These are phyloP conservation scores for Sturnus vulgaris DNA, from an alignment of 2,113 vertebrate species.

Conservation along the genomic window DNA sequence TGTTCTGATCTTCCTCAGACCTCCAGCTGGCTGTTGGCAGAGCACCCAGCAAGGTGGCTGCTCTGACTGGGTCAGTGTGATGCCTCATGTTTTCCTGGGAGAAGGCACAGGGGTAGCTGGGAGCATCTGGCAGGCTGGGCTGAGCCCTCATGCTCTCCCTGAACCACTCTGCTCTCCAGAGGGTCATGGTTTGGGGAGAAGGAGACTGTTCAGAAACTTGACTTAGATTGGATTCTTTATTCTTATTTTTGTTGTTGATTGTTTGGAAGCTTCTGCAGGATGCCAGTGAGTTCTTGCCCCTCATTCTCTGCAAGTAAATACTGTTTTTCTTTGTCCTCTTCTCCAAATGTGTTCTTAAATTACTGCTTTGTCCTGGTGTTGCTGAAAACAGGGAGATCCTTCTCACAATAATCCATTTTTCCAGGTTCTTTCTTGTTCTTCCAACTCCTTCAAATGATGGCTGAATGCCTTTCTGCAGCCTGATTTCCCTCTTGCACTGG, in stretches of 20 bases:
- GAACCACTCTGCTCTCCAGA: rapidly evolving
- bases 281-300: background rate
- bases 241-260: background rate
- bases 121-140: background rate
- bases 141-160: background rate
- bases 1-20: background rate
- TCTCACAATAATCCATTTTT: background rate
- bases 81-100: background rate
- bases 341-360: background rate
- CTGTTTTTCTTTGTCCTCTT: background rate
- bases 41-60: rapidly evolving
- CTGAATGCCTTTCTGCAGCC: background rate
- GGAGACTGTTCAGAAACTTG: background rate
- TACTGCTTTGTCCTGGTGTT: background rate
- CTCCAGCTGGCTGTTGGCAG: background rate
- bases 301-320: background rate
- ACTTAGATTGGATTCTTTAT: background rate
- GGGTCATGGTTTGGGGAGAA: rapidly evolving
- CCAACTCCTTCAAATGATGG: background rate
- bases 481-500: background rate
- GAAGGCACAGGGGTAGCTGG: background rate
- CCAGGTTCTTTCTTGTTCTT: background rate
- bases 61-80: background rate
- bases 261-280: background rate
- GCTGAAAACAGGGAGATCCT: background rate